Evolutionary conservation across 2,888 invertebrate species (phyloP), one percentile per base, ranked within the genome.

Genomic region (Caenorhabditis angaria): DNA sequence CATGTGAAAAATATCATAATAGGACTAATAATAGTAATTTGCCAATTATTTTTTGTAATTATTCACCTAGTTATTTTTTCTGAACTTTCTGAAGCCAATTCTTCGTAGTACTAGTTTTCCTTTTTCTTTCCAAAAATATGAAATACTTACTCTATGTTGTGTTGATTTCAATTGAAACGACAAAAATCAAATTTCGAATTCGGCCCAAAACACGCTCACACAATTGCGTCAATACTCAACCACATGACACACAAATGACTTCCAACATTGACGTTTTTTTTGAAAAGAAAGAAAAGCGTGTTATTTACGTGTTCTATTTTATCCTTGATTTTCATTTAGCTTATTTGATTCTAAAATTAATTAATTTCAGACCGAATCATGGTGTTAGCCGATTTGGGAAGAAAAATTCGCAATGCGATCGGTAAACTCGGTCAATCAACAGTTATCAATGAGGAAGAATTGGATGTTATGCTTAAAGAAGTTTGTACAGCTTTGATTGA

Each of bases 361-460:
- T 10, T 27, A 12, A 24, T 27, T 54, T 27, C 27, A 24, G 18
- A 54, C 18, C 27, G 18, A 61, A 50, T 18, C n/a, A 99, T 99
- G 99, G 99, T 99, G 89, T 93, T 99, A 92, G 99, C 99, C 87
- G 99, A 99, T 91, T 92, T 99, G 89, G 99, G 99, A 88, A 93
- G 99, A 88, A 97, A 97, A 91, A 99, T 99, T 88, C 97, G 97
- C 88, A 94, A 94, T 89, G 99, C 99, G 77, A 91, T 99, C 89
- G 94, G 96, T 89, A 96, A 96, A 63, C 91, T 99, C 82, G 97
- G 96, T 90, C 85, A 85, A 56, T 81, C 81, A 4, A 84, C 85
- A n/a, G 80, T 84, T 47, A 86, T 86, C 73, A 84, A 87, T 71
- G 87, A 85, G 67, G 85, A 95, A 94, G 99, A 97, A 77, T 91